These are phyloP conservation scores for Phylloscopus trochiloides DNA, from an alignment of 2,113 vertebrate species.

Conservation along the genomic window DNA sequence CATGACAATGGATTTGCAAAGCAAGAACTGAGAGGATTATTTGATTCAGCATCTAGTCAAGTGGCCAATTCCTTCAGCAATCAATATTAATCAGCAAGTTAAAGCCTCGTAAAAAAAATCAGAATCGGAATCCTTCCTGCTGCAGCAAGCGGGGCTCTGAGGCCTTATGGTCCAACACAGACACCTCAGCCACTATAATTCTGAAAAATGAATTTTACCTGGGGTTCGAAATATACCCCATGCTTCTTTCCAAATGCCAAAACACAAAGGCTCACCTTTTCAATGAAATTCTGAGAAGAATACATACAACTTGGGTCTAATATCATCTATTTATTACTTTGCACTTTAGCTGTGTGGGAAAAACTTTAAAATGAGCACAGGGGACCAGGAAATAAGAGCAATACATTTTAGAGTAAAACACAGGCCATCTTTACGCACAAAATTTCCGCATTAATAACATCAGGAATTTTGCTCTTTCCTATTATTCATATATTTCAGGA, in stretches of 20 bases:
- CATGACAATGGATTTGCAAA: slow-evolving; percentile 65
- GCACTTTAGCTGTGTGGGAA: not conserved
- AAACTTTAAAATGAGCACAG: not conserved
- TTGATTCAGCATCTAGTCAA: slow-evolving; percentile 78
- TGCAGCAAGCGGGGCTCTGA: not conserved
- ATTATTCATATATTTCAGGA: not conserved
- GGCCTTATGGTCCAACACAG: not conserved
- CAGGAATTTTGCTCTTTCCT: not conserved
- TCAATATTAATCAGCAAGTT: slow-evolving; percentile 81
- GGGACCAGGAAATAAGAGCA: not conserved
- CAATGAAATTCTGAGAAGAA: not conserved
- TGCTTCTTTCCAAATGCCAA: not conserved
- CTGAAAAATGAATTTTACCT: not conserved
- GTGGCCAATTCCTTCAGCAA: slow-evolving; percentile 76
- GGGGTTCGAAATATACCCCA: not conserved
- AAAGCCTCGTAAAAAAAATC: slow-evolving; percentile 63
- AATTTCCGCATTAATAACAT: not conserved
- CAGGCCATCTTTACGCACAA: not conserved
- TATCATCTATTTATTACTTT: not conserved
- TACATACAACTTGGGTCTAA: not conserved
- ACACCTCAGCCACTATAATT: not conserved
- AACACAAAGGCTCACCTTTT: not conserved
- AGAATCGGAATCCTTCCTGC: slow-evolving; percentile 65
- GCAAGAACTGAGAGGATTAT: slow-evolving; percentile 73
- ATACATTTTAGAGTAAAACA: not conserved